A percentile compares a stretch with the other conserved stretches of the same genome.
Evolutionary conservation across 2,888 invertebrate species (phyloP).

Genomic region (Acronicta aceris): DNA sequence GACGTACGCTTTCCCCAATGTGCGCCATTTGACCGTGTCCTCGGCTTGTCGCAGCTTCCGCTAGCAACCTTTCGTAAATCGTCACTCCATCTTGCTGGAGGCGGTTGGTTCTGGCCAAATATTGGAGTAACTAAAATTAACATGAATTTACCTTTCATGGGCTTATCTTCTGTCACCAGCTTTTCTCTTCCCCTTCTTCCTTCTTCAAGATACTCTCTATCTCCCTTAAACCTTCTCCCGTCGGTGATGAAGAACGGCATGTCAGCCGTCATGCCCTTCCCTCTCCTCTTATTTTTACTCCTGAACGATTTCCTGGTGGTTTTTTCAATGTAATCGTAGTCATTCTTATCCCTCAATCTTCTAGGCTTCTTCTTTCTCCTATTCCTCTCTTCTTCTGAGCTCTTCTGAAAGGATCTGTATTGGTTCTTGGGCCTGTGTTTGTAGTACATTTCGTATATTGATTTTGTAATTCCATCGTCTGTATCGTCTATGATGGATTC

Average conservation of each 20-base stretch:
- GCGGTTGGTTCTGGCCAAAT: too few species aligned
- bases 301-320: conserved; percentile 26
- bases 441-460: conserved; percentile 84
- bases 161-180: conserved; percentile 5
- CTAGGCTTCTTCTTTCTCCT: conserved; percentile 43
- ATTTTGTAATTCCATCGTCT: conserved; percentile 80
- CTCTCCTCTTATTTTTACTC: conserved; percentile 20
- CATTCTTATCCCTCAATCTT: conserved; percentile 42
- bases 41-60: too few species aligned
- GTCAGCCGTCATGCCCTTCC: conserved; percentile 15
- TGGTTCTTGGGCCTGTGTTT: conserved; percentile 52
- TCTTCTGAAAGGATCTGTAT: conserved; percentile 1
- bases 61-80: too few species aligned
- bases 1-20: too few species aligned
- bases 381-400: conserved; percentile 33
- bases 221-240: conserved; percentile 20
- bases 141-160: conserved; percentile 27
- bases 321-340: conserved; percentile 36
- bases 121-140: too few species aligned
- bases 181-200: conserved; percentile 7
- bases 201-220: conserved; percentile 3
- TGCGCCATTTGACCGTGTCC: too few species aligned
- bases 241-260: conserved; percentile 46
- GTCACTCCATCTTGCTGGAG: too few species aligned
- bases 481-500: conserved; percentile 58